Percentiles rank a stretch among this genome's conserved stretches.
Conservation (phyloP, 2,888 invertebrate genomes). For the Pyrochroa serraticornis region DNA sequence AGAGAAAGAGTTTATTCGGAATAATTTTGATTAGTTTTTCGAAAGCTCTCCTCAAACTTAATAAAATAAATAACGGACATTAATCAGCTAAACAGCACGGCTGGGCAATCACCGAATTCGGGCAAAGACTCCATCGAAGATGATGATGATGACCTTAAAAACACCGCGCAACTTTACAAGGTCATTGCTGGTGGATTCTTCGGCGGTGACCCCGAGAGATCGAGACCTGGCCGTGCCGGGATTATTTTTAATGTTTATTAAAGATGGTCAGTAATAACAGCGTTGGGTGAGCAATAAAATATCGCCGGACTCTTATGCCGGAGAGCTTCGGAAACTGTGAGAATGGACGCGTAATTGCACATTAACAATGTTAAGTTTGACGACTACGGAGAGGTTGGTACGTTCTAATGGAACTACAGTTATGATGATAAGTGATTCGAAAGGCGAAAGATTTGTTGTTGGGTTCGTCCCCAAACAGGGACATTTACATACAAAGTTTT, state of each 20-base stretch:
- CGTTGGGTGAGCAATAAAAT: conserved; percentile 16
- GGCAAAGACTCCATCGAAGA: conserved; percentile 8
- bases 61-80: conserved; percentile 18
- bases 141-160: conserved; percentile 18
- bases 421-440: too few relatives aligned
- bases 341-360: too few relatives aligned
- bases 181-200: conserved; percentile 17
- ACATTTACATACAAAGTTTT: too few relatives aligned
- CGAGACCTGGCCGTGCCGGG: conserved; percentile 24
- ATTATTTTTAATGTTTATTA: conserved; percentile 25
- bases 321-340: background rate
- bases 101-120: conserved; percentile 19
- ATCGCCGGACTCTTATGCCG: conserved; percentile 1
- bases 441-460: too few relatives aligned
- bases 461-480: too few relatives aligned
- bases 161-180: conserved; percentile 19
- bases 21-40: conserved; percentile 17
- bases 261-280: conserved; percentile 28
- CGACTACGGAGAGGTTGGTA: too few relatives aligned
- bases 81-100: conserved; percentile 3
- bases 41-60: conserved; percentile 13
- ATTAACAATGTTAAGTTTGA: too few relatives aligned
- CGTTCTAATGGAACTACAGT: too few relatives aligned
- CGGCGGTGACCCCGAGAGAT: conserved; percentile 22
- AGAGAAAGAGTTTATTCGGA: conserved; percentile 10